A percentile compares a stretch with the other conserved stretches of the same genome.
Conservation (phyloP, 2,797 vertebrate genomes). For the Leptatherina wallacei region DNA sequence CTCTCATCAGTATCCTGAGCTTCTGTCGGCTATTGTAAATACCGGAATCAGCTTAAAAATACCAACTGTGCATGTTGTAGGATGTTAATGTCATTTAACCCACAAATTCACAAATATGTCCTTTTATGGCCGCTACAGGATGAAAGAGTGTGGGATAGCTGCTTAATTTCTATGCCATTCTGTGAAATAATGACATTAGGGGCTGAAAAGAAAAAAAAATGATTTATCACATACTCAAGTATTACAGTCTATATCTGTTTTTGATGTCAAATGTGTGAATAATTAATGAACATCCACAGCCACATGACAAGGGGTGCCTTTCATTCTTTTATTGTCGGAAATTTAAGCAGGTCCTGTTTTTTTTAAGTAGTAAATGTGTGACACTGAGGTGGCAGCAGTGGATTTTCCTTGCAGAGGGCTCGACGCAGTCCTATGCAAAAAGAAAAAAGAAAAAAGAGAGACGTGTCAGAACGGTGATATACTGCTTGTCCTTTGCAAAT, state of each 20-base stretch:
- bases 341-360: background rate
- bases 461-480: conserved; percentile 6
- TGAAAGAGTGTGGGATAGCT: background rate
- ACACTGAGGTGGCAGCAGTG: conserved; percentile 2
- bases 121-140: background rate
- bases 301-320: background rate
- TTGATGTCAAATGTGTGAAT: background rate
- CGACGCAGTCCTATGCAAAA: background rate
- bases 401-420: conserved; percentile 5
- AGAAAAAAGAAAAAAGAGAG: background rate
- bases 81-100: background rate
- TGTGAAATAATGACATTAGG: background rate
- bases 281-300: background rate
- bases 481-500: conserved; percentile 20
- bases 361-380: background rate
- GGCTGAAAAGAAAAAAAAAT: background rate
- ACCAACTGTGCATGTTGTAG: background rate
- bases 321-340: background rate
- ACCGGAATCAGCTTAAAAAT: background rate
- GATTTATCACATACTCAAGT: background rate
- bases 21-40: background rate
- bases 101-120: background rate
- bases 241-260: background rate
- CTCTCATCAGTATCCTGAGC: background rate
- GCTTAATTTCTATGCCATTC: background rate